Evolutionary conservation across 2,797 vertebrate genomes (phyloP).

Genomic region (Rhinichthys osculus): DNA sequence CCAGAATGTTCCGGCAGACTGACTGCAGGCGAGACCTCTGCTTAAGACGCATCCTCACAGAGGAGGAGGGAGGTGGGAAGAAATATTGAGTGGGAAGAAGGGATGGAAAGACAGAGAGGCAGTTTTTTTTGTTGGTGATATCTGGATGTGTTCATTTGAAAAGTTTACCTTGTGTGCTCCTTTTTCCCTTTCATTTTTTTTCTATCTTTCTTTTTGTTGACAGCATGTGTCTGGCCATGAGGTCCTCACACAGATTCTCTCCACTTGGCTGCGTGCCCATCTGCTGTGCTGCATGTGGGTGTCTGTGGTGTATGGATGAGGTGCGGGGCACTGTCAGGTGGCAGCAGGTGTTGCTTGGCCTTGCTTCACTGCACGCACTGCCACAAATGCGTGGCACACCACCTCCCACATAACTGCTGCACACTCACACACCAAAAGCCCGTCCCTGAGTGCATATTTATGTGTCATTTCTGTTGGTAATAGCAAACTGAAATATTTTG

Average conservation of each 20-base stretch:
- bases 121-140: neutral
- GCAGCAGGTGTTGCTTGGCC: slow-evolving; percentile 60
- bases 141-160: slow-evolving; percentile 13
- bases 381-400: slow-evolving; percentile 32
- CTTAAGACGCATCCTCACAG: neutral
- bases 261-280: slow-evolving; percentile 57
- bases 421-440: neutral
- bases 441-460: neutral
- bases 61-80: neutral
- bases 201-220: slow-evolving; percentile 32
- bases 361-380: slow-evolving; percentile 51
- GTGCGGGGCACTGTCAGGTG: slow-evolving; percentile 56
- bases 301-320: slow-evolving; percentile 52
- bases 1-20: slow-evolving; percentile 44
- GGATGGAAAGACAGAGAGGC: neutral
- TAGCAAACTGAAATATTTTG: neutral
- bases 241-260: slow-evolving; percentile 58
- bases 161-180: slow-evolving; percentile 13
- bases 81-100: neutral
- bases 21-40: slow-evolving; percentile 22
- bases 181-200: slow-evolving; percentile 5
- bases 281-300: slow-evolving; percentile 44
- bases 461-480: neutral
- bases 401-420: slow-evolving; percentile 15
- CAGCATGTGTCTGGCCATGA: slow-evolving; percentile 52